Base-by-base conservation (phyloP, 1,140 invertebrate species). In the Tribolium castaneum region DNA sequence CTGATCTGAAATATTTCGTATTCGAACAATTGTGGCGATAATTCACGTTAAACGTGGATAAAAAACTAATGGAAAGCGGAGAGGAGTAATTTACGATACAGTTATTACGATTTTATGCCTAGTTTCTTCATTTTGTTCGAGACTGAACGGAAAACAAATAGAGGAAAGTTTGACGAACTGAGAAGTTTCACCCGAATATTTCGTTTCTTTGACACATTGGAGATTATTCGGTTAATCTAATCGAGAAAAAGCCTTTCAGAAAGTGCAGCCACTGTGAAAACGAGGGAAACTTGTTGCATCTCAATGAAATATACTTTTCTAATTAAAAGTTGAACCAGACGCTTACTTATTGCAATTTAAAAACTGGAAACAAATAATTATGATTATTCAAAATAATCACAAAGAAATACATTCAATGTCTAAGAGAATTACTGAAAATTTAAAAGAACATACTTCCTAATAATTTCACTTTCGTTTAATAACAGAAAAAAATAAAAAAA, bases 31-130 rank as follows among this genome's bases (percentile, higher is more conserved):
- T 59, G 54, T 59, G 5, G 5, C 54, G 54, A 52, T 59, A 59
- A 59, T 59, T 59, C 54, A 59, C 54, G 16, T 52, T 59, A 59
- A 59, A 59, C 54, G 54, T 59, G 54, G 54, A 25, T 30, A 59
- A 59, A 59, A 59, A 59, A 59, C 54, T 59, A 59, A 59, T 59
- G 13, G 54, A 30, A 59, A 59, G 19, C 54, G 54, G 54, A 59
- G 54, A 22, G 25, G 54, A 59, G 54, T 30, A 59, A 59, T 59
- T 59, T 59, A 59, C 54, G 54, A 30, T 59, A 59, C 54, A 59
- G 54, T 59, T 59, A 59, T 59, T 30, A 59, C 54, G 54, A 59
- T 59, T 59, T 59, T 59, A 59, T 59, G 54, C 54, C 54, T 59
- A 59, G 54, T 59, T 45, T 59, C 54, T 59, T 59, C 54, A 30